Conservation (phyloP, 2,888 invertebrate genomes). For the Drosophila putrida region DNA sequence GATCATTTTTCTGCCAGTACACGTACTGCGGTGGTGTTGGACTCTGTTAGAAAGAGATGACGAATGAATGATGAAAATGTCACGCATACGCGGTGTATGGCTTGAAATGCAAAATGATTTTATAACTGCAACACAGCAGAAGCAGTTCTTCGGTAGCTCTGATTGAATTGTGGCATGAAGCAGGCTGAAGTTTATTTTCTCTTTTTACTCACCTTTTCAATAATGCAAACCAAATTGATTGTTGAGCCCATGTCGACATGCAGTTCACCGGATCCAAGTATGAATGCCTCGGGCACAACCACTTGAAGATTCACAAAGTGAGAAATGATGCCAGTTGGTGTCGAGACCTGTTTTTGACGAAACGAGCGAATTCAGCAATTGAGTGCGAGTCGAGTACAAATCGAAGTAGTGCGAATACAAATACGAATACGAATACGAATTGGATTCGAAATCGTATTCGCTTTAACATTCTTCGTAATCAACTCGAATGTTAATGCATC, state of each 20-base stretch:
- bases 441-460: constrained; percentile 22
- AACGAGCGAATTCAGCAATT: constrained; percentile 75
- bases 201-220: constrained; percentile 91
- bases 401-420: constrained; percentile 13
- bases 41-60: constrained; percentile 87
- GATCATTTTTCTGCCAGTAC: constrained; percentile 97
- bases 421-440: constrained; percentile 47
- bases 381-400: not conserved
- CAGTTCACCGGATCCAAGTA: constrained; percentile 94
- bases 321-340: constrained; percentile 92
- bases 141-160: constrained; percentile 7
- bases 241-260: constrained; percentile 96
- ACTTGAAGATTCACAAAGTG: constrained; percentile 95
- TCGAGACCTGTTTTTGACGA: constrained; percentile 89
- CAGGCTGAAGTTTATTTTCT: not conserved
- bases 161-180: constrained; percentile 14
- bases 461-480: constrained; percentile 47
- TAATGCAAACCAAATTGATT: constrained; percentile 94
- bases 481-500: constrained; percentile 74
- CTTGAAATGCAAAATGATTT: constrained; percentile 19
- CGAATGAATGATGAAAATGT: constrained; percentile 5
- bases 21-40: constrained; percentile 97
- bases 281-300: constrained; percentile 95
- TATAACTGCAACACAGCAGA: constrained; percentile 7
- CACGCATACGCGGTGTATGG: constrained; percentile 21